These are phyloP conservation scores for Oryzias curvinotus DNA, from an alignment of 2,113 vertebrate genomes.

Conservation along the genomic window DNA sequence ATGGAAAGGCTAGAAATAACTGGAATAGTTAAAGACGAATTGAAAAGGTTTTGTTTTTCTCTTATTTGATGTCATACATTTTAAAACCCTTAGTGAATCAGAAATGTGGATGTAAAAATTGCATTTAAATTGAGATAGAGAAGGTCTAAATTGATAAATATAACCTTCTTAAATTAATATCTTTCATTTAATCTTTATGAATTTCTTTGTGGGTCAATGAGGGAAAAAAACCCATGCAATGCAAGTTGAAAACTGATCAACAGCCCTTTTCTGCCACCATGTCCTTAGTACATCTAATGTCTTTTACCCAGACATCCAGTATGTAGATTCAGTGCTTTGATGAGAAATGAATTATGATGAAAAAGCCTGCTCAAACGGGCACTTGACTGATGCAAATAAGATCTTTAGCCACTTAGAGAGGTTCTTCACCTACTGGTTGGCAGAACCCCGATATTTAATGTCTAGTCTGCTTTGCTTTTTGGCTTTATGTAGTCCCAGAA, in stretches of 20 bases:
- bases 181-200: neutral
- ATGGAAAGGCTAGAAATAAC: too few relatives aligned
- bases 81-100: too few relatives aligned
- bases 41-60: too few relatives aligned
- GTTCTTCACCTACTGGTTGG: slow-evolving; percentile 15
- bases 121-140: neutral
- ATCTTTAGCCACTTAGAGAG: slow-evolving; percentile 1
- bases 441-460: slow-evolving; percentile 46
- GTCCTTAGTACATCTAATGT: too few relatives aligned
- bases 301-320: neutral
- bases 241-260: too few relatives aligned
- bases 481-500: slow-evolving; percentile 14
- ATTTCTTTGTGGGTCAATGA: neutral
- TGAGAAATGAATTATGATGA: slow-evolving; percentile 2
- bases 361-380: slow-evolving; percentile 9
- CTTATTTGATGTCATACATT: too few relatives aligned
- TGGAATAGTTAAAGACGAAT: too few relatives aligned
- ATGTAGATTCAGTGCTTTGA: neutral
- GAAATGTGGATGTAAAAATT: too few relatives aligned
- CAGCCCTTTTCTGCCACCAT: too few relatives aligned
- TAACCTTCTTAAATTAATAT: neutral
- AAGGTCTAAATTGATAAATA: neutral
- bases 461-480: slow-evolving; percentile 24
- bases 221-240: neutral
- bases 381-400: slow-evolving; percentile 10